phyloP scores from a whole-genome alignment of 2,113 vertebrate species.

The Seriola aureovittata region DNA sequence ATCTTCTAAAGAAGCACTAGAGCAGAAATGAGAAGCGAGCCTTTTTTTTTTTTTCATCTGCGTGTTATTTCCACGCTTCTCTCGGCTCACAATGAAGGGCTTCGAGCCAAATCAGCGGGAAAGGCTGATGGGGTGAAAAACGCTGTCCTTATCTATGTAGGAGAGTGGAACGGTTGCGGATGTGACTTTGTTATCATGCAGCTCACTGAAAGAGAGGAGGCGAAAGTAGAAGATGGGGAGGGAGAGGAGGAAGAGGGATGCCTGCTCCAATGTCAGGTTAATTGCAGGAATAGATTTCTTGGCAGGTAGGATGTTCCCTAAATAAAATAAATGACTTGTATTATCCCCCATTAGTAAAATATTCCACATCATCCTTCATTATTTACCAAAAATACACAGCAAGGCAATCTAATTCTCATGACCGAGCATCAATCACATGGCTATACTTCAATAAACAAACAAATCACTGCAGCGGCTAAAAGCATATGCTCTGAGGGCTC shows the following conservation, averaged over 20 bases:
- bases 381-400: conserved; percentile 33
- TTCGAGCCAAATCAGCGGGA: conserved; percentile 54
- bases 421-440: conserved; percentile 40
- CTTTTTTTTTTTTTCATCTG: not conserved
- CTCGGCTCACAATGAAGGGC: conserved; percentile 51
- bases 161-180: conserved; percentile 65
- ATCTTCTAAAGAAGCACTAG: conserved; percentile 43
- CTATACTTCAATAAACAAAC: conserved; percentile 28
- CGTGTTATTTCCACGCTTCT: conserved; percentile 46
- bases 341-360: conserved; percentile 50
- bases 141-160: conserved; percentile 53
- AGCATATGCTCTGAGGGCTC: conserved; percentile 4
- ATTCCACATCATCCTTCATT: conserved; percentile 57
- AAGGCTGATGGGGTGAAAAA: conserved; percentile 60
- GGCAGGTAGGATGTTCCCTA: conserved; percentile 33
- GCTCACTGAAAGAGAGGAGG: conserved; percentile 55
- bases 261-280: conserved; percentile 50
- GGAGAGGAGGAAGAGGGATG: conserved; percentile 13
- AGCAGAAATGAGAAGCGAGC: conserved; percentile 33
- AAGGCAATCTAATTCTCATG: conserved; percentile 36
- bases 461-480: conserved; percentile 13
- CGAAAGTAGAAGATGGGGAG: conserved; percentile 2
- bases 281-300: conserved; percentile 48
- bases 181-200: conserved; percentile 65
- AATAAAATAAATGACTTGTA: conserved; percentile 57